Evolutionary conservation across 2,888 invertebrate genomes (phyloP).

Genomic region (Tuta absoluta): DNA sequence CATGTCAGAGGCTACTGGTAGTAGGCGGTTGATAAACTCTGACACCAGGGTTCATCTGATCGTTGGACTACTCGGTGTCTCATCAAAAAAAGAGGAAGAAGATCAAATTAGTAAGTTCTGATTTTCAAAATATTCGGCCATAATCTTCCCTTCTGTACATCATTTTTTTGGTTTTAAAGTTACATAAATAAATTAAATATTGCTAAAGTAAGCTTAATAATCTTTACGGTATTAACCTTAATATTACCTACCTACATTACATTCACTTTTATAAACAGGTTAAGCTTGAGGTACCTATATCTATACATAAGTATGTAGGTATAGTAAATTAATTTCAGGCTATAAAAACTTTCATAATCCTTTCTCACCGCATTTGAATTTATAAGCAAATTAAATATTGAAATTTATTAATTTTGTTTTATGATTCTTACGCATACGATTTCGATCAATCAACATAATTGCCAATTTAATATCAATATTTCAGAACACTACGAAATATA

Average conservation of each 20-base stretch:
- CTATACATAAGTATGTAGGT: too few species aligned
- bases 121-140: too few species aligned
- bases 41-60: too few species aligned
- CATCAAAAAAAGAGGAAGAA: too few species aligned
- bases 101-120: too few species aligned
- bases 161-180: too few species aligned
- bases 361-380: not conserved
- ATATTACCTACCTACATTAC: not conserved
- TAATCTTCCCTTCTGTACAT: too few species aligned
- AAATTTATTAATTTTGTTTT: constrained; percentile 13
- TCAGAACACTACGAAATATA: not conserved
- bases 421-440: not conserved
- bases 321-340: constrained; percentile 8
- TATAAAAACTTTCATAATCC: not conserved
- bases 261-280: constrained; percentile 9
- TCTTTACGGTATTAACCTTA: not conserved
- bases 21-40: too few species aligned
- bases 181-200: too few species aligned
- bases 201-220: not conserved
- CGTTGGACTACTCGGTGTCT: too few species aligned
- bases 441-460: not conserved
- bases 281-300: not conserved
- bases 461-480: constrained; percentile 6
- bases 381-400: constrained; percentile 1
- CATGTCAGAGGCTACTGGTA: too few species aligned